These are phyloP conservation scores for Chaitophorus viminalis DNA, from an alignment of 2,888 invertebrate genomes.

Conservation along the genomic window DNA sequence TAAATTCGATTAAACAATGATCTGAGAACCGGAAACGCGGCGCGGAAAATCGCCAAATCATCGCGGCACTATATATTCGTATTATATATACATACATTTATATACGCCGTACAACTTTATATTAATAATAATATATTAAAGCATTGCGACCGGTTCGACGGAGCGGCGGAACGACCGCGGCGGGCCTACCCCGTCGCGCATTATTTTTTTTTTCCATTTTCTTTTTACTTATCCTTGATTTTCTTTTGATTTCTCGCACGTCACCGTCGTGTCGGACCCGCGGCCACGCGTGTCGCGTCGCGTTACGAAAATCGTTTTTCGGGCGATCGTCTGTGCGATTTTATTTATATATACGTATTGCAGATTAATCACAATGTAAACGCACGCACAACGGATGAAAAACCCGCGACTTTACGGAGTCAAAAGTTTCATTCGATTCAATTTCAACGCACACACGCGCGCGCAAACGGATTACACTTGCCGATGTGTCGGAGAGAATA, in stretches of 20 bases:
- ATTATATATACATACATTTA: too few species aligned
- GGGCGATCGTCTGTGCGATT: background rate
- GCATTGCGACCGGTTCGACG: constrained; percentile 28
- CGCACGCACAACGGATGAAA: background rate
- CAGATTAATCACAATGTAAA: background rate
- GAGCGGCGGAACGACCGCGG: constrained; percentile 18
- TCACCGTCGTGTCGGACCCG: background rate
- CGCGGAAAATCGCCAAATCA: background rate
- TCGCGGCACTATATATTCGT: background rate
- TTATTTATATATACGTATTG: background rate
- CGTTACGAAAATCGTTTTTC: constrained; percentile 32
- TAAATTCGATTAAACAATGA: background rate
- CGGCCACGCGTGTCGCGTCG: constrained; percentile 13
- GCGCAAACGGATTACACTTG: constrained; percentile 9
- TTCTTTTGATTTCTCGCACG: background rate
- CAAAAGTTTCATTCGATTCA: constrained; percentile 12
- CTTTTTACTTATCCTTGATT: background rate
- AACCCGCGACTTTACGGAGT: background rate
- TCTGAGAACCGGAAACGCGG: background rate
- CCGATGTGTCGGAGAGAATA: background rate
- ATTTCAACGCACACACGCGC: background rate
- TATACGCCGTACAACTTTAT: background rate
- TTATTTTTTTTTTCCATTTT: too few species aligned
- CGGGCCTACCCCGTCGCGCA: background rate
- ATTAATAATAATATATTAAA: background rate